Evolutionary conservation across 2,797 vertebrate genomes (phyloP).

Genomic region (Cryptoblepharus egeriae): DNA sequence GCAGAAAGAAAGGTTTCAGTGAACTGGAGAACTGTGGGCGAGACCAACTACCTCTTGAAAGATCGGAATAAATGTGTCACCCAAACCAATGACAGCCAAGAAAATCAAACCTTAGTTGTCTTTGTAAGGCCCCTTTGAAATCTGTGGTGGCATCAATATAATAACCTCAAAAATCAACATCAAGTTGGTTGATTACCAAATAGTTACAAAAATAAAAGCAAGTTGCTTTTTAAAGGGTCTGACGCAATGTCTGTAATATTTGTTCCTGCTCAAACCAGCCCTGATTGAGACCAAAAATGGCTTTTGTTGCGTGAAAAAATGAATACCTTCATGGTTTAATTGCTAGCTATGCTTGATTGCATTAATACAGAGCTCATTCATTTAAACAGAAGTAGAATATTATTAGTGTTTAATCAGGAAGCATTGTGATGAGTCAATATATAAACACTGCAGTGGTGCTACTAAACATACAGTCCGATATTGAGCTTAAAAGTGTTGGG

Average conservation of each 20-base stretch:
- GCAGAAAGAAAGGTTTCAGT: neutral
- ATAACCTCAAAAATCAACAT: neutral
- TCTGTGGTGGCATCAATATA: neutral
- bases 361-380: constrained; percentile 33
- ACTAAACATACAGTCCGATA: neutral
- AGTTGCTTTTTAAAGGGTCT: constrained; percentile 15
- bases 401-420: constrained; percentile 35
- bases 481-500: too few species aligned
- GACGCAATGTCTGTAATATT: constrained; percentile 2
- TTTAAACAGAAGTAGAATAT: constrained; percentile 26
- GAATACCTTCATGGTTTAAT: constrained; percentile 17
- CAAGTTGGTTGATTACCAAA: constrained; percentile 7
- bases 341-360: constrained; percentile 30
- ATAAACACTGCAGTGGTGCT: constrained; percentile 8
- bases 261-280: neutral
- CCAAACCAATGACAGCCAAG: neutral
- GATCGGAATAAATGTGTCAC: neutral
- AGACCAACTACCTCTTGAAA: neutral
- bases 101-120: neutral
- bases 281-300: constrained; percentile 20
- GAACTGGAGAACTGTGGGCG: neutral
- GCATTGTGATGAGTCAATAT: constrained; percentile 39
- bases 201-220: neutral
- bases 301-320: constrained; percentile 11
- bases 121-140: constrained; percentile 13